Base-by-base conservation (phyloP, 2,113 vertebrate genomes). In the Callipepla californica region DNA sequence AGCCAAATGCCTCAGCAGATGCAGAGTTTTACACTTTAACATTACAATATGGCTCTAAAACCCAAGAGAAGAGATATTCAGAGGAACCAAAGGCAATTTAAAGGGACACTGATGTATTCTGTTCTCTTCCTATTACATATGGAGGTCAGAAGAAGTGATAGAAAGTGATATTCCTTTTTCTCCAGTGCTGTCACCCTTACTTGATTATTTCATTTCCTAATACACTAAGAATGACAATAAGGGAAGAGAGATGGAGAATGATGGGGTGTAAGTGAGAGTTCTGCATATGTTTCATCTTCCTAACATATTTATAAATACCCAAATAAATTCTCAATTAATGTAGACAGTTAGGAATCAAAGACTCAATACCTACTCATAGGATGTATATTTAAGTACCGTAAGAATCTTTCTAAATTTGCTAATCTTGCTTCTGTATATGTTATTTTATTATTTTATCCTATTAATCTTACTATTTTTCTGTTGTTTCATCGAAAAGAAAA, bases 1-100 rank as follows among this genome's bases (percentile, higher is more conserved):
- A 97, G 97, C 97, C 97, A 98, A 98, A 97, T 97, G 97, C 96
- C 95, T 97, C 82, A 38, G 95, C 98, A 98, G 97, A 98, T 98
- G 97, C 96, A 97, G 96, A 97, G 87, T 97, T 97, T 97, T 98
- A 97, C 96, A 97, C 96, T 97, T 97, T 98, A 97, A 96, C 97
- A 96, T 97, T 95, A 96, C 98, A 98, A 97, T 98, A 97, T 97
- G 97, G 95, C 97, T 97, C 82, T 93, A 96, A 97, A 97, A 94
- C 96, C 96, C 70, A 11, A 45, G 95, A 97, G 97, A 94, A 97
- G 96, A 97, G 87, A 91, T 96, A 90, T 67, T 83, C 79, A 26
- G 67, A 95, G 77, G 93, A 97, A 95, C 92, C 77, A 96, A 96
- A 96, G 87, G 75, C 84, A 87, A 93, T 97, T 97, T 98, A 97